These are phyloP conservation scores for Cheilinus undulatus DNA, from an alignment of 2,113 vertebrate genomes.

Conservation along the genomic window DNA sequence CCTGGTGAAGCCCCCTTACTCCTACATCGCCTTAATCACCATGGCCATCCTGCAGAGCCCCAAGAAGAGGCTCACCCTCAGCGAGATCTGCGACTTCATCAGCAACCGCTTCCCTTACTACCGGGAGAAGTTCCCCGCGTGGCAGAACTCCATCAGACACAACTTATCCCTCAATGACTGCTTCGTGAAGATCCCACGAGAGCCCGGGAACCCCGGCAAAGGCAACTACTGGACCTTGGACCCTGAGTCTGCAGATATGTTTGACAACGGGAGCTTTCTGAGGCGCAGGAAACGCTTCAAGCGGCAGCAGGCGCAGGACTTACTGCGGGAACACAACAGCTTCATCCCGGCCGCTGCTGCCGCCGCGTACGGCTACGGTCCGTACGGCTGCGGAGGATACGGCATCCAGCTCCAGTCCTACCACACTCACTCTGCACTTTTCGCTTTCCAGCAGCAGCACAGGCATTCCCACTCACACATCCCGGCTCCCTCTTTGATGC, in stretches of 20 bases:
- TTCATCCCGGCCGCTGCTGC: slow-evolving; percentile 80
- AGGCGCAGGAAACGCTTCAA: slow-evolving; percentile 94
- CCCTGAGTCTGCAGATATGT: slow-evolving; percentile 93
- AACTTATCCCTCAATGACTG: slow-evolving; percentile 90
- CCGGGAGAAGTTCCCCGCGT: slow-evolving; percentile 90
- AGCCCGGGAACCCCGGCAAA: slow-evolving; percentile 92
- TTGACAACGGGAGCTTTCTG: slow-evolving; percentile 93
- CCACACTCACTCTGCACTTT: slow-evolving; percentile 89
- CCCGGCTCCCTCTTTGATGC: slow-evolving; percentile 82
- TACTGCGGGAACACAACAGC: slow-evolving; percentile 84
- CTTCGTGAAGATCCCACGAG: slow-evolving; percentile 90
- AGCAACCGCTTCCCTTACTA: slow-evolving; percentile 90
- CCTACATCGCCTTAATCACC: slow-evolving; percentile 95
- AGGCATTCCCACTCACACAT: slow-evolving; percentile 81
- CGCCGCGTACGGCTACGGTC: slow-evolving; percentile 87
- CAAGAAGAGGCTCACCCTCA: slow-evolving; percentile 93
- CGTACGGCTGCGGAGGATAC: slow-evolving; percentile 90
- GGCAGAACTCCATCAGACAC: slow-evolving; percentile 91
- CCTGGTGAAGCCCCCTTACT: slow-evolving; percentile 94
- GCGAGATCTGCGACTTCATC: slow-evolving; percentile 92
- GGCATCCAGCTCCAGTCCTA: slow-evolving; percentile 92
- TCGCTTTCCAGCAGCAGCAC: slow-evolving; percentile 88
- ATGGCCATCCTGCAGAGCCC: slow-evolving; percentile 96
- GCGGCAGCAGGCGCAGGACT: slow-evolving; percentile 88
- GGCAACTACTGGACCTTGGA: slow-evolving; percentile 95